Conservation (phyloP, 2,797 vertebrate genomes). For the Pseudomugil gertrudae region DNA sequence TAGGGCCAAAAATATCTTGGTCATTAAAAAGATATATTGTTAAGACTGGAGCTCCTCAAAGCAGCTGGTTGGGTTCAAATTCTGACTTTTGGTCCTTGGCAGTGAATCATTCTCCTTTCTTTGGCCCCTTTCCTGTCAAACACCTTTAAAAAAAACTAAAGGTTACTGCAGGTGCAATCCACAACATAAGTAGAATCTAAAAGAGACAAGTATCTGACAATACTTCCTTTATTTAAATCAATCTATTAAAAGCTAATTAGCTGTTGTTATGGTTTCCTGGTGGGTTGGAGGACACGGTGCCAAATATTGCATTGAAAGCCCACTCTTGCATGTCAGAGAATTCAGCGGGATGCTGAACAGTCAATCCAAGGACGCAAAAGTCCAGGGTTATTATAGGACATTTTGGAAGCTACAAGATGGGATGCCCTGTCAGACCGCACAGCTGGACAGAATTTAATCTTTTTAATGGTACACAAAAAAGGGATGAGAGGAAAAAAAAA, state of each 20-base stretch:
- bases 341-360: slow-evolving; percentile 60
- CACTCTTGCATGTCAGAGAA: slow-evolving; percentile 50
- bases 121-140: too few species aligned
- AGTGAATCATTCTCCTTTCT: too few species aligned
- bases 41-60: too few species aligned
- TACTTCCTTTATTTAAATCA: slow-evolving; percentile 39
- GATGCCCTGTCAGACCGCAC: slow-evolving; percentile 53
- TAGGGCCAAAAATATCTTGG: background rate
- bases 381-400: slow-evolving; percentile 69
- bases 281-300: slow-evolving; percentile 54
- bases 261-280: slow-evolving; percentile 50
- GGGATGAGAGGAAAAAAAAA: background rate
- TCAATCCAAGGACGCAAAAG: slow-evolving; percentile 65
- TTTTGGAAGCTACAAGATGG: slow-evolving; percentile 44
- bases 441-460: slow-evolving; percentile 53
- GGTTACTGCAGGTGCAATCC: background rate
- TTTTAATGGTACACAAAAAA: slow-evolving; percentile 36
- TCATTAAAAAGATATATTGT: slow-evolving; percentile 4
- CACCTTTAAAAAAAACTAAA: background rate
- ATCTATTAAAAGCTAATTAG: slow-evolving; percentile 72
- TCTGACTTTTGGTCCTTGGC: too few species aligned
- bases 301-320: slow-evolving; percentile 64
- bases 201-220: slow-evolving; percentile 33
- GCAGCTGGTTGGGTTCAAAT: too few species aligned
- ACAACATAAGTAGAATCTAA: background rate